phyloP scores from a whole-genome alignment of 2,797 vertebrate genomes.

The Phalanger gymnotis region DNA sequence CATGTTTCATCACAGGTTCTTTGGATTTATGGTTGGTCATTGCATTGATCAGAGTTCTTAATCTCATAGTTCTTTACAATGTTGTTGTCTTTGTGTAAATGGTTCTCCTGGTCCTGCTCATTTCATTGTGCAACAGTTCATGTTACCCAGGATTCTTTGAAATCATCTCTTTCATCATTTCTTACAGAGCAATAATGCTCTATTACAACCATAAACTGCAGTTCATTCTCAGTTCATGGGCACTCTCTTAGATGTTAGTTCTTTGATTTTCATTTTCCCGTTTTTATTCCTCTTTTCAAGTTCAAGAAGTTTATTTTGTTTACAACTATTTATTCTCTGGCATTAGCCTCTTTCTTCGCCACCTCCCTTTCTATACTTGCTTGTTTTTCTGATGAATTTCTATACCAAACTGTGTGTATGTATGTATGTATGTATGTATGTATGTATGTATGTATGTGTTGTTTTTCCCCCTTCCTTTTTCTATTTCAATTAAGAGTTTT shows the following conservation, averaged over 20 bases:
- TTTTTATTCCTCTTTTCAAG: neutral
- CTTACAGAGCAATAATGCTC: neutral
- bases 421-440: too few relatives aligned
- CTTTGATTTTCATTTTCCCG: neutral
- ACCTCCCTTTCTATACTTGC: neutral
- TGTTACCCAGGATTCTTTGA: neutral
- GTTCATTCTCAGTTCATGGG: neutral
- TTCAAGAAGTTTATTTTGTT: neutral
- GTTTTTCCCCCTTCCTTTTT: neutral
- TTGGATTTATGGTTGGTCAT: neutral
- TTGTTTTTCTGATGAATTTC: neutral
- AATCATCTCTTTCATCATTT: neutral
- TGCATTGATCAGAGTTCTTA: neutral
- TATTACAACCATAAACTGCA: neutral
- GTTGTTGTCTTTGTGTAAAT: neutral
- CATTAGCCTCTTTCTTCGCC: neutral
- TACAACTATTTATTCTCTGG: neutral
- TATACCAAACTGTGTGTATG: neutral
- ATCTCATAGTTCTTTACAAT: neutral
- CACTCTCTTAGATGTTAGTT: neutral
- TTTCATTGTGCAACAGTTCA: neutral
- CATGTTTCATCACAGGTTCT: neutral
- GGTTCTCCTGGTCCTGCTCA: neutral
- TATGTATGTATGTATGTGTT: too few relatives aligned
- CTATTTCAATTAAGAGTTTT: neutral